These are phyloP conservation scores for Nesidiocoris tenuis DNA, from an alignment of 2,888 invertebrate species.

Conservation along the genomic window DNA sequence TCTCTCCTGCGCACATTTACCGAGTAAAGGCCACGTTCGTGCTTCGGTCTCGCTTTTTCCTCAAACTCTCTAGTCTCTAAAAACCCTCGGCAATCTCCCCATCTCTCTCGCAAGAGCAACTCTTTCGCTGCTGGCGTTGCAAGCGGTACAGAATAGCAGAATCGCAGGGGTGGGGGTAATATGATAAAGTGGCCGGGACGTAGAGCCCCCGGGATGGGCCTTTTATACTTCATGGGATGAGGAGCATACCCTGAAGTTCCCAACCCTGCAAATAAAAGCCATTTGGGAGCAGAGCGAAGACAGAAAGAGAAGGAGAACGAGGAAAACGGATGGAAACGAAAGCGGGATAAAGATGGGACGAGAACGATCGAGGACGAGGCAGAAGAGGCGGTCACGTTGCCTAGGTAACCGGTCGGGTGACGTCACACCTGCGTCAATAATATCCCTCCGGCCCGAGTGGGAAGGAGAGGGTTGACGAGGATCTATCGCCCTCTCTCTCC, in stretches of 20 bases:
- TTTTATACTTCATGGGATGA: slow-evolving; percentile 9
- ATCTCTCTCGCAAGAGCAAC: slow-evolving; percentile 26
- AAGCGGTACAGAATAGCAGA: background rate
- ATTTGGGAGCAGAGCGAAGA: slow-evolving; percentile 21
- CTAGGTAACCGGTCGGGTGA: slow-evolving; percentile 39
- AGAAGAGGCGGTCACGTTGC: slow-evolving; percentile 21
- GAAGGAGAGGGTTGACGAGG: background rate
- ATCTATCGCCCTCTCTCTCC: background rate
- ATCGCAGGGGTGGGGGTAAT: slow-evolving; percentile 11
- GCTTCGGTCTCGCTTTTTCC: slow-evolving; percentile 8
- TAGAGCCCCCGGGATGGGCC: slow-evolving; percentile 27
- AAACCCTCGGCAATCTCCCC: slow-evolving; percentile 25
- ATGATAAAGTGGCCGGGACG: slow-evolving; percentile 36
- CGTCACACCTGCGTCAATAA: slow-evolving; percentile 44
- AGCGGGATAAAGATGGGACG: background rate
- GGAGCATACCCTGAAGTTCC: background rate
- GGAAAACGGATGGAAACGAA: background rate
- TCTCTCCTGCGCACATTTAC: background rate
- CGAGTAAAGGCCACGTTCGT: background rate
- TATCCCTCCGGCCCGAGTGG: slow-evolving; percentile 13
- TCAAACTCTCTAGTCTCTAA: slow-evolving; percentile 33
- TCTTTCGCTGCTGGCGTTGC: slow-evolving; percentile 13
- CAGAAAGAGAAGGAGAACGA: background rate
- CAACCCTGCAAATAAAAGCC: slow-evolving; percentile 31
- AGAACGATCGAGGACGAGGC: background rate